Conservation (phyloP, 2,888 invertebrate genomes). For the Capitulum mitella region DNA sequence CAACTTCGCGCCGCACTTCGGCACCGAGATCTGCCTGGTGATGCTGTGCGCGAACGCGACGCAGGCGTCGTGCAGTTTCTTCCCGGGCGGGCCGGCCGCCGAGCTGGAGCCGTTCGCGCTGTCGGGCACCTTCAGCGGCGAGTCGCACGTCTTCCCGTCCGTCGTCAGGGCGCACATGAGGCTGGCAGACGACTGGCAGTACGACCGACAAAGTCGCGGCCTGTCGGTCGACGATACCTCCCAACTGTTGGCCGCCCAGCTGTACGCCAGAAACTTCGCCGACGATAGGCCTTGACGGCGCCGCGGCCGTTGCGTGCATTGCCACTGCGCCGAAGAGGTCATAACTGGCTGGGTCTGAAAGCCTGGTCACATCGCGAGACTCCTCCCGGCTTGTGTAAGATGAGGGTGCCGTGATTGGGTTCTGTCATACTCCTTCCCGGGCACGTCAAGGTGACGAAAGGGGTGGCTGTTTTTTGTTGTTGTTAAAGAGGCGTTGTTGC, state of each 20-base stretch:
- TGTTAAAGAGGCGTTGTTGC: too few relatives aligned
- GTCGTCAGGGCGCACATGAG: not conserved
- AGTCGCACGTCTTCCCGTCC: not conserved
- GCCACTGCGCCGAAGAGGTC: too few relatives aligned
- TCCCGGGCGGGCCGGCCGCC: not conserved
- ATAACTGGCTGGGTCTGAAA: too few relatives aligned
- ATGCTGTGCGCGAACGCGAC: not conserved
- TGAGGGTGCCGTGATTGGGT: too few relatives aligned
- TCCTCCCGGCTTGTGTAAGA: too few relatives aligned
- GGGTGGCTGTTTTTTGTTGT: too few relatives aligned
- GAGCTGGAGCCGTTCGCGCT: not conserved
- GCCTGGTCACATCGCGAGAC: too few relatives aligned
- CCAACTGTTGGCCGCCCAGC: not conserved
- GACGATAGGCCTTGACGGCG: not conserved
- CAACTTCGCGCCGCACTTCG: not conserved
- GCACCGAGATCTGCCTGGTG: not conserved
- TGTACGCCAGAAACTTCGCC: not conserved
- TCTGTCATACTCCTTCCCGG: too few relatives aligned
- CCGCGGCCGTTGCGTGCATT: too few relatives aligned
- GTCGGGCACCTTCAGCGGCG: not conserved
- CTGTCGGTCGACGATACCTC: not conserved
- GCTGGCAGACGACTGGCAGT: not conserved
- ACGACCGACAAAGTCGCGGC: not conserved
- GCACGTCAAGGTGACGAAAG: too few relatives aligned
- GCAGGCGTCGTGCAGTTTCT: not conserved